Base-by-base conservation (phyloP, 23 tunicate genomes). In the Halocynthia aurantium region DNA sequence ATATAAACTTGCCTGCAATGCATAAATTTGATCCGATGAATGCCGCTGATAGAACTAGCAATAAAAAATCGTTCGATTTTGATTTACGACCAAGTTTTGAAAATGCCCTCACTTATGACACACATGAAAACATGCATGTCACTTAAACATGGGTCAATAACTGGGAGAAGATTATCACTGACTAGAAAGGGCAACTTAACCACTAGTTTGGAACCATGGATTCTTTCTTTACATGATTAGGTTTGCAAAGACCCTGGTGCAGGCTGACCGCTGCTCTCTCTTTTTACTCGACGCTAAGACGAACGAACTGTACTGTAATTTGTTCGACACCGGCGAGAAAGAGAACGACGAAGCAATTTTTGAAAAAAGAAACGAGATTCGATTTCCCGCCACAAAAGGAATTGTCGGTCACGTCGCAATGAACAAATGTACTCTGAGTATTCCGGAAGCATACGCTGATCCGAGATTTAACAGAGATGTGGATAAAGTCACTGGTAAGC, bases 231-330 rank as follows among this genome's bases (percentile, higher is more conserved):
- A 15, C 19, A 8, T 51, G 31, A 22, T 52, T 57, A 88, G 96
- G 55, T 84, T 90, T 76, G 89, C 96, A 70, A 90, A 90, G 71
- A 52, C 75, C 31, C 57, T 84, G 67, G 96, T 90, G 52, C 72
- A 81, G 2, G 96, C 96, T 7, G 96, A 90, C 11, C 83, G 96
- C 7, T 90, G 96, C 61, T 80, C 89, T 5, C 67, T 90, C 8
- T 90, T 80, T 70, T 76, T 81, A 7, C 76, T 53, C 50, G 96
- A 90, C 65, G 76, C 76, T 50, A 70, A 81, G 10, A 75, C 73
- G 8, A 67, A 82, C n/a, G 96, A 90, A 79, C 31, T 90, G 72
- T 88, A 78, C 81, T 73, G 88, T 18, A 67, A 88, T 67, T 31
- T 83, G 56, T 83, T 83, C 60, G 95, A 88, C 60, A 72, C 70